Evolutionary conservation across 1,140 invertebrate genomes (phyloP), one percentile per base, ranked within the genome.

Genomic region (Drosophila asahinai): DNA sequence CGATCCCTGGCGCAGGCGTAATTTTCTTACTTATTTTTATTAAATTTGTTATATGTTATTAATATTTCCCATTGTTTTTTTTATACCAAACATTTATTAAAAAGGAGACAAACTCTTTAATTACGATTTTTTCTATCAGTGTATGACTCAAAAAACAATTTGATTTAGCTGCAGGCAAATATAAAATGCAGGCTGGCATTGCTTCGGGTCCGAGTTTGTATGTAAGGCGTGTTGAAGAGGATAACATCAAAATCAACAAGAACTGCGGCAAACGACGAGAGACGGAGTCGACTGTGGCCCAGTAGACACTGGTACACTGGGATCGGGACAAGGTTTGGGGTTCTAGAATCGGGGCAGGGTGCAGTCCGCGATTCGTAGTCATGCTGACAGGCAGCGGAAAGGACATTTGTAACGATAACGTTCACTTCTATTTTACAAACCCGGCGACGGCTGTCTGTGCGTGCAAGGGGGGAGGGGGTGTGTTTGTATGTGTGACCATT

Each of bases 341-440:
- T n/a, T n/a, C 33, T 14, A 14, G n/a, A 5, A 14, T 47, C 6
- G 19, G 14, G 62, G 40, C 51, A 60, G 57, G 57, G 74, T 19
- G 30, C 70, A 36, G 61, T 66, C 81, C 73, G 81, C 77, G 82
- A 84, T 80, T 87, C 82, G 77, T 71, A 77, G 83, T 81, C 72
- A 67, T 73, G 83, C 83, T 87, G 83, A 87, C 80, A 86, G 83
- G 60, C 83, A 87, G 83, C 83, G 83, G 83, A 87, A 87, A 83
- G 80, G 77, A 83, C 83, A 87, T 87, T 87, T 87, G 83, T 87
- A 87, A 87, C 83, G 83, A 87, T 87, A 87, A 83, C 83, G 83
- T 83, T 87, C 83, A 78, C 80, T 87, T 86, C 83, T 86, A 86
- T 87, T 87, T 80, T 83, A 63, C 55, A 82, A 83, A 59, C 67